Evolutionary conservation across 2,113 vertebrate genomes (phyloP).

Genomic region (Scatophagus argus): DNA sequence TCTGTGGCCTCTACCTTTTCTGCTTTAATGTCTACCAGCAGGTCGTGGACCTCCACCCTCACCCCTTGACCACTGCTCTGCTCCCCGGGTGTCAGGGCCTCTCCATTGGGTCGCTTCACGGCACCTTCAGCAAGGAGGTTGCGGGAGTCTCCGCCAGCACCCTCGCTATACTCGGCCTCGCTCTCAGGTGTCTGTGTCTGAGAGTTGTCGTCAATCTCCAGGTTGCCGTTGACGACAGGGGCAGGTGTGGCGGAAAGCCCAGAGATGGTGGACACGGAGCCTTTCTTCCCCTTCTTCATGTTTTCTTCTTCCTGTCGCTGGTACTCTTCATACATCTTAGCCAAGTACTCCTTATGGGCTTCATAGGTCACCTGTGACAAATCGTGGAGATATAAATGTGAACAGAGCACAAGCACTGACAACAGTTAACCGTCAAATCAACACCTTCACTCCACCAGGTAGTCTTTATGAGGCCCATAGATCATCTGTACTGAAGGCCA

Average conservation of each 20-base stretch:
- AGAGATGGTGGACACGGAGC: constrained; percentile 97
- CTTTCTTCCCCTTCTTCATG: constrained; percentile 99
- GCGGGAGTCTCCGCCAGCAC: constrained; percentile 75
- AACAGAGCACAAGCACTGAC: constrained; percentile 27
- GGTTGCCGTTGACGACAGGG: constrained; percentile 91
- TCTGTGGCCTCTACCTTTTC: constrained; percentile 99
- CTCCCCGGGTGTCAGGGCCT: constrained; percentile 84
- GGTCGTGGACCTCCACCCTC: constrained; percentile 96
- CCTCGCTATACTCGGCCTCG: constrained; percentile 94
- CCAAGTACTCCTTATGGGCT: constrained; percentile 98
- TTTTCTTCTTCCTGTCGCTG: constrained; percentile 99
- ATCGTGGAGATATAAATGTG: constrained; percentile 18
- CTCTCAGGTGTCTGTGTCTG: constrained; percentile 98
- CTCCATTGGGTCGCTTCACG: constrained; percentile 88
- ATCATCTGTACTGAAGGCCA: constrained; percentile 15
- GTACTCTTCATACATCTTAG: constrained; percentile 99
- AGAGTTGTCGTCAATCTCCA: constrained; percentile 96
- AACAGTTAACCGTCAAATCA: constrained; percentile 31
- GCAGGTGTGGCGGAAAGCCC: constrained; percentile 93
- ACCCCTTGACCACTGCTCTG: constrained; percentile 85
- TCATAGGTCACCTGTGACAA: constrained; percentile 94
- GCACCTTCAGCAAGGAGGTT: constrained; percentile 91
- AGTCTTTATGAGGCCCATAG: constrained; percentile 11
- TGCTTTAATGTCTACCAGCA: constrained; percentile 95
- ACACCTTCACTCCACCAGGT: constrained; percentile 25